Base-by-base conservation (phyloP, 2,113 vertebrate species). In the Salminus brasiliensis region DNA sequence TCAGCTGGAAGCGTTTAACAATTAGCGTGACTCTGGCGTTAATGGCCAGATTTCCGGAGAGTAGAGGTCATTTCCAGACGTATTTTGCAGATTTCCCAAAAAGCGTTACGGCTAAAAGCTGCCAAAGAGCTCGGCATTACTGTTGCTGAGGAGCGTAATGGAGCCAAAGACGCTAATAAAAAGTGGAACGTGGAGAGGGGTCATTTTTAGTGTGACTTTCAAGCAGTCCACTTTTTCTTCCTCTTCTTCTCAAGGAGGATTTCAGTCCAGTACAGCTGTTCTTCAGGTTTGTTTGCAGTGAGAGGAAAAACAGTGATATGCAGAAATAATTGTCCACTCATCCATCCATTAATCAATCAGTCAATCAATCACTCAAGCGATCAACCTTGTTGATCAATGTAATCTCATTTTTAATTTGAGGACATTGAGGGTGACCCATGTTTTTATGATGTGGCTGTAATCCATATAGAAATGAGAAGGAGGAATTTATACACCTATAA, bases 51-150 rank as follows among this genome's bases (percentile, higher is more conserved):
- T 68, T 43, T n/a, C 21, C 5, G 69, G 45, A 29, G 55, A 30
- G 36, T 43, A 74, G 76, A 83, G 85, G 62, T 69, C 83, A 71
- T 27, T 39, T 45, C 52, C n/a, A n/a, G n/a, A n/a, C n/a, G 79
- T 75, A 60, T 76, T 81, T 75, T 53, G 34, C 68, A 67, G 18
- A 80, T 82, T 66, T 72, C 34, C n/a, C 67, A 84, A 55, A 59
- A 79, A 60, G 76, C 53, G 13, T 85, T 83, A 74, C 49, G 72
- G 66, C 30, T 12, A 47, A 43, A 57, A 52, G 72, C 82, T 76
- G 78, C 53, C 84, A 74, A 67, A 7, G 30, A 34, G 43, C 15
- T 2, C 47, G 43, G 63, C 80, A 74, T 83, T 71, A 57, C 62
- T 36, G 57, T 80, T 78, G 49, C 79, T 25, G 66, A 21, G 55